Evolutionary conservation across 2,797 vertebrate species (phyloP), one percentile per base, ranked within the genome.

Genomic region (Phalanger gymnotis): DNA sequence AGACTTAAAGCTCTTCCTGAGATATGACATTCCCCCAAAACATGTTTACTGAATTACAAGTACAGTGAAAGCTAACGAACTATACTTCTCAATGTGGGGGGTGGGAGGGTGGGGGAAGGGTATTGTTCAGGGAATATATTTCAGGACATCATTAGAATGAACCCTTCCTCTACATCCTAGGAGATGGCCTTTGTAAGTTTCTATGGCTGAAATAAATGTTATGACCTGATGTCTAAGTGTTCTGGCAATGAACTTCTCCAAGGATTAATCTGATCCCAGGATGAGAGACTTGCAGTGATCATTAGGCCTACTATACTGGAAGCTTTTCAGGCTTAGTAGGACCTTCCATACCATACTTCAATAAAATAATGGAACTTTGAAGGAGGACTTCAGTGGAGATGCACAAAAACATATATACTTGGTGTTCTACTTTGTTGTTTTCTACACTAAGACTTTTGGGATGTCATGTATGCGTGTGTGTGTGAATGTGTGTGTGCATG

Each of bases 101-200:
- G 22, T 6, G 27, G 2, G 7, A 9, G 2, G 1, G 27, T 2
- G 10, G 57, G 0, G 22, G 13, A 0, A 0, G 19, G 5, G 34
- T n/a, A 7, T 55, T 55, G 54, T 1, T 1, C 3, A 16, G 34
- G 4, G 31, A 66, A 73, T 40, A 0, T 73, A 73, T 40, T 73
- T 40, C 16, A 73, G n/a, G 9, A 87, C 10, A 51, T 87, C 40
- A 11, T 87, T 51, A 87, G 40, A 87, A 87, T 25, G 3, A 87
- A 4, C 16, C 40, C 40, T 51, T 87, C 66, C 66, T 81, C n/a
- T 73, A 9, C 22, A 81, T 19, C n/a, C 19, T 40, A 81, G 25
- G 40, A 73, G 61, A 73, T 40, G 34, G 34, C 5, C 34, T 73
- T 40, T 73, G 5, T 9, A 81, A 81, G 14, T 2, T 47, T 81